These are phyloP conservation scores for Odontesthes bonariensis DNA, from an alignment of 2,113 vertebrate species.

Conservation along the genomic window DNA sequence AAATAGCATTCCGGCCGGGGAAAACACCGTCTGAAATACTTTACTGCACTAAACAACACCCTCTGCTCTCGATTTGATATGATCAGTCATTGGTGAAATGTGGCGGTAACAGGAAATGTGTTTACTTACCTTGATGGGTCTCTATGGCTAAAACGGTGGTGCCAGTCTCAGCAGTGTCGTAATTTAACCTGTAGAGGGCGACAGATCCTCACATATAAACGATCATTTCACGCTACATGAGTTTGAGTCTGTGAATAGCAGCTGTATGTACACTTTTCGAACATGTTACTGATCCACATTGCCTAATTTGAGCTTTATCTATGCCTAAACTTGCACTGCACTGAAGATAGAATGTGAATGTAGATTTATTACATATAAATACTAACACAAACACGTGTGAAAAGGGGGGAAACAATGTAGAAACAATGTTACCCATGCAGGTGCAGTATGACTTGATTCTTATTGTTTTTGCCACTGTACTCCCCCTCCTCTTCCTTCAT, in stretches of 20 bases:
- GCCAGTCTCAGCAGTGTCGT: slow-evolving; percentile 84
- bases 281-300: background rate
- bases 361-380: background rate
- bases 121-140: slow-evolving; percentile 81
- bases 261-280: background rate
- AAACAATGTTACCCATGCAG: slow-evolving; percentile 85
- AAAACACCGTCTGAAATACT: background rate
- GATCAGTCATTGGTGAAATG: background rate
- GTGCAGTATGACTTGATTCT: slow-evolving; percentile 90
- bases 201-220: slow-evolving; percentile 50
- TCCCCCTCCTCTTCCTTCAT: slow-evolving; percentile 88
- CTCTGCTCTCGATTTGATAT: background rate
- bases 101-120: background rate
- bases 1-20: background rate
- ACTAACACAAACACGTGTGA: background rate
- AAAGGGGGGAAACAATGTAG: background rate
- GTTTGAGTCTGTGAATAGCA: too few species aligned
- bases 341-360: too few species aligned
- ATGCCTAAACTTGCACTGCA: background rate
- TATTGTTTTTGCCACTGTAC: slow-evolving; percentile 85
- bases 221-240: background rate
- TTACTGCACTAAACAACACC: background rate
- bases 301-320: background rate
- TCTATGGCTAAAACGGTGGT: slow-evolving; percentile 89
- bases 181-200: slow-evolving; percentile 86